Evolutionary conservation across 2,888 invertebrate species (phyloP).

Genomic region (Argyresthia goedartella): DNA sequence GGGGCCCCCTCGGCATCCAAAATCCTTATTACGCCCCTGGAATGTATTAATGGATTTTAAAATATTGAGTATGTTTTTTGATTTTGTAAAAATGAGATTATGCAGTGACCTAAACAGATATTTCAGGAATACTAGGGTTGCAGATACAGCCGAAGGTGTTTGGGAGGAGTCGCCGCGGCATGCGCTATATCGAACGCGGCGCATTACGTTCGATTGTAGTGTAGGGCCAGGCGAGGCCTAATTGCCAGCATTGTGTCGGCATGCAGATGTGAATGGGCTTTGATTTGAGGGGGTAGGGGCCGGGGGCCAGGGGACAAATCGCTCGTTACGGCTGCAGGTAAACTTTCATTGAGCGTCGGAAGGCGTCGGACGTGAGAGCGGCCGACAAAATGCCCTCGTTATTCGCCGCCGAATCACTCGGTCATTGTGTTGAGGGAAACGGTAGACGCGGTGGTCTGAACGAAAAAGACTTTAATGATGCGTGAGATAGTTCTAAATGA

Average conservation of each 20-base stretch:
- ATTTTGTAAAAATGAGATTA: too few species aligned
- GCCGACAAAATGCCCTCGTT: conserved; percentile 71
- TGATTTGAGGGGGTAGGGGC: conserved; percentile 59
- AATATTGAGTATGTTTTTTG: too few species aligned
- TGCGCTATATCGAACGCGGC: conserved; percentile 46
- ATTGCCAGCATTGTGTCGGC: conserved; percentile 72
- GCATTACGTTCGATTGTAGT: conserved; percentile 69
- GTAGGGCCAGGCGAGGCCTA: conserved; percentile 63
- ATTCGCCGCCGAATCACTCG: conserved; percentile 71
- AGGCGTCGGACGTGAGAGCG: conserved; percentile 71
- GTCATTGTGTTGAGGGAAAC: conserved; percentile 69
- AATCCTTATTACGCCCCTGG: too few species aligned
- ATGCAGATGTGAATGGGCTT: conserved; percentile 73
- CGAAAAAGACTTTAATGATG: conserved; percentile 70
- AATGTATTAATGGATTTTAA: too few species aligned
- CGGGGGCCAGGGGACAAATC: conserved; percentile 65
- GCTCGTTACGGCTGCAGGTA: conserved; percentile 72
- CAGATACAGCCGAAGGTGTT: too few species aligned
- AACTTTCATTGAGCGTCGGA: conserved; percentile 72
- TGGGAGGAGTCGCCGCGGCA: too few species aligned
- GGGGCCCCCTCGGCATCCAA: too few species aligned
- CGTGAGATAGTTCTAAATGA: conserved; percentile 68
- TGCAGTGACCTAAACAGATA: too few species aligned
- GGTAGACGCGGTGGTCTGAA: conserved; percentile 68
- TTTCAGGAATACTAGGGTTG: too few species aligned